Percentiles rank a stretch among this genome's conserved stretches.
Evolutionary conservation across 2,888 invertebrate genomes (phyloP).

Genomic region (Drosophila subsilvestris): DNA sequence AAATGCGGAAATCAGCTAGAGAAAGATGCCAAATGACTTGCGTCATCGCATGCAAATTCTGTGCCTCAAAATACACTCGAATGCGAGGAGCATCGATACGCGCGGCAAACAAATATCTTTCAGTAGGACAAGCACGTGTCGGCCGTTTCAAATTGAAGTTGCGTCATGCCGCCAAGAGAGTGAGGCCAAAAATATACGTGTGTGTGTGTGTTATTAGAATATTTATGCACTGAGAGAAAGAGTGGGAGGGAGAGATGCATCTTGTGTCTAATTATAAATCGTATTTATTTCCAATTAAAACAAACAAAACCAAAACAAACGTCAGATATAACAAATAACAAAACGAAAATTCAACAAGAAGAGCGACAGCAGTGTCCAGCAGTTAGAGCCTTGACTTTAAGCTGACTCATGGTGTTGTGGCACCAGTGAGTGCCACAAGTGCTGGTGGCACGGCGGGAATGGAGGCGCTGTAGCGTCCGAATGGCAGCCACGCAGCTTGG

Average conservation of each 20-base stretch:
- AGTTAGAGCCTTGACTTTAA: neutral
- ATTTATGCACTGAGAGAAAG: neutral
- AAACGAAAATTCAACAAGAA: conserved; percentile 26
- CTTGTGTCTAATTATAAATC: conserved; percentile 16
- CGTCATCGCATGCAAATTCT: conserved; percentile 33
- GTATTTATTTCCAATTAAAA: conserved; percentile 20
- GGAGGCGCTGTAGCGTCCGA: conserved; percentile 61
- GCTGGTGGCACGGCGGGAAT: conserved; percentile 20
- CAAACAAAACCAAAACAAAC: conserved; percentile 11
- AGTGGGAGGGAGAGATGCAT: neutral
- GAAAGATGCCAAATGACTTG: conserved; percentile 11
- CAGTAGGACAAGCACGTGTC: conserved; percentile 38
- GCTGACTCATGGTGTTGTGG: neutral
- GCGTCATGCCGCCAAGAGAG: conserved; percentile 15
- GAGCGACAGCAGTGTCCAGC: conserved; percentile 81
- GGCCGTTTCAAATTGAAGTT: conserved; percentile 13
- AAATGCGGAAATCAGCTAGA: conserved; percentile 18
- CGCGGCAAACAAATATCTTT: neutral
- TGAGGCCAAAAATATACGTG: neutral
- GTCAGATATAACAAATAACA: conserved; percentile 4
- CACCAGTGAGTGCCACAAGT: conserved; percentile 56
- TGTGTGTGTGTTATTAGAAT: conserved; percentile 1
- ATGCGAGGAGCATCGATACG: no score
- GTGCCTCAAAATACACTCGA: neutral
- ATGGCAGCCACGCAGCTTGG: conserved; percentile 85